Evolutionary conservation across 2,888 invertebrate genomes (phyloP).

Genomic region (Mimachlamys varia): DNA sequence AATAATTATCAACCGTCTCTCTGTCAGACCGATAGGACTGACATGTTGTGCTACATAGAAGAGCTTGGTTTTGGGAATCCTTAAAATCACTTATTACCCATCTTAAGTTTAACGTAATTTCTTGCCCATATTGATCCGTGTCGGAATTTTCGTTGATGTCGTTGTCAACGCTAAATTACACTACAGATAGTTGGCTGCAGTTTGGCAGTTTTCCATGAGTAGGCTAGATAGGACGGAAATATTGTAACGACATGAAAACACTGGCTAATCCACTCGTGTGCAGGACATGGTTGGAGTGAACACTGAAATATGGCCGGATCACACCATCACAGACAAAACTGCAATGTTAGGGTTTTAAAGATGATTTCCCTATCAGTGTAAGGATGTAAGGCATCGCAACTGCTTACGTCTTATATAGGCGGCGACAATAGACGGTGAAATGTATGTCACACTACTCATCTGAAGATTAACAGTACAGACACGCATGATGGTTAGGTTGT

Average conservation of each 20-base stretch:
- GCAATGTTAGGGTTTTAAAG: no score
- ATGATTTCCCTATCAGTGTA: no score
- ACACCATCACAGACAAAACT: no score
- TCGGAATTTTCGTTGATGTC: neutral
- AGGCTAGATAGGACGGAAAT: neutral
- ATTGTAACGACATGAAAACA: neutral
- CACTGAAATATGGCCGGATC: no score
- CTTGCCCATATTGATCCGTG: neutral
- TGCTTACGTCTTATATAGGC: no score
- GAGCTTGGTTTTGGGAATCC: neutral
- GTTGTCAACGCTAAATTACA: constrained; percentile 31
- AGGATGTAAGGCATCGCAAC: no score
- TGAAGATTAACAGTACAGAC: no score
- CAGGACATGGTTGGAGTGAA: no score
- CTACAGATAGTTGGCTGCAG: neutral
- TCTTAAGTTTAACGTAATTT: neutral
- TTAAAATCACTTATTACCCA: neutral
- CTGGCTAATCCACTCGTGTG: no score
- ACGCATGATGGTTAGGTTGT: no score
- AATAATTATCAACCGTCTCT: neutral
- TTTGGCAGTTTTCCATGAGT: constrained; percentile 9
- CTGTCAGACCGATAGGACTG: neutral
- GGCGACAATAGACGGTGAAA: no score
- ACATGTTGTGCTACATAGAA: neutral
- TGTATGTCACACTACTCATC: no score